Conservation (phyloP, 2,797 vertebrate species). For the Pipistrellus pygmaeus region DNA sequence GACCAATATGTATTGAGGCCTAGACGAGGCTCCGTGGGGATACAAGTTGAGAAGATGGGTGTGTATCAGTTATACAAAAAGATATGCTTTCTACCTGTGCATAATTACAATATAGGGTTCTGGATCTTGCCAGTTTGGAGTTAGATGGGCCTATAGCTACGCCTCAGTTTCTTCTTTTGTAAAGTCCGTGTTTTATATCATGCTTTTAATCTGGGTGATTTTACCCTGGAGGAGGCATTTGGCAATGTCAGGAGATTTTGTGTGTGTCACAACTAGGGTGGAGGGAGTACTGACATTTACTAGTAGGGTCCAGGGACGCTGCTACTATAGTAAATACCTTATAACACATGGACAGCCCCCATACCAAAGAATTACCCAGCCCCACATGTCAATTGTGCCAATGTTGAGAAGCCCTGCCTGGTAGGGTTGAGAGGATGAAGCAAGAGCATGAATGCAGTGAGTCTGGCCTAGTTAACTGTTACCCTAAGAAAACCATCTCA, state of each 20-base stretch:
- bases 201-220: not conserved
- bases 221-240: not conserved
- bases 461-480: not conserved
- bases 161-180: not conserved
- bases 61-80: not conserved
- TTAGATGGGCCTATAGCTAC: not conserved
- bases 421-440: not conserved
- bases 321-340: not conserved
- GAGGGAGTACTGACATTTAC: not conserved
- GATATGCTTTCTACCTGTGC: not conserved
- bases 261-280: not conserved
- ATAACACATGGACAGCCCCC: fast-evolving
- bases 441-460: not conserved
- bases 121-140: not conserved
- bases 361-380: not conserved
- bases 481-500: not conserved
- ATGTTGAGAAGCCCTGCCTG: not conserved
- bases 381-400: not conserved
- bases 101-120: not conserved
- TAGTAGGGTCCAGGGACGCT: not conserved
- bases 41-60: not conserved
- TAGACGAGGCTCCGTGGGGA: not conserved
- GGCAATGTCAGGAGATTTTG: not conserved
- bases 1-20: not conserved
- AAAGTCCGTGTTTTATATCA: not conserved